Evolutionary conservation across 2,888 invertebrate species (phyloP).

Genomic region (Zonitis immaculata): DNA sequence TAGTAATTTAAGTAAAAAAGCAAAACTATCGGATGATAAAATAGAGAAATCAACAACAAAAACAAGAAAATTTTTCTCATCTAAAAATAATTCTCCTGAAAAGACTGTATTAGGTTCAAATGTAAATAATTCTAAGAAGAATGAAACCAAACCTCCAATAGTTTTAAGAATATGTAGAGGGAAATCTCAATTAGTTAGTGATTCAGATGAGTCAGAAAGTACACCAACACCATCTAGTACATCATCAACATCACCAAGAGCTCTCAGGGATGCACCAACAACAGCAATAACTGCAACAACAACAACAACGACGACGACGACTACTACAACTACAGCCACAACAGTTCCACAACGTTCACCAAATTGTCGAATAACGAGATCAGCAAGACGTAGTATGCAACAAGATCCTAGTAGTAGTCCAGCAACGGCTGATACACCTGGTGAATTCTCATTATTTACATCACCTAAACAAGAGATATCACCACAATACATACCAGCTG

Average conservation of each 20-base stretch:
- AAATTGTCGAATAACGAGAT: constrained; percentile 46
- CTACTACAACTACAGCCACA: constrained; percentile 33
- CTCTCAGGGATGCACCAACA: constrained; percentile 41
- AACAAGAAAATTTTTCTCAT: constrained; percentile 42
- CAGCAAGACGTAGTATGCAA: constrained; percentile 48
- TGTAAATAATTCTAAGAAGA: constrained; percentile 37
- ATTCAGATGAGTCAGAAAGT: constrained; percentile 47
- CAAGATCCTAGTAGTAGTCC: constrained; percentile 46
- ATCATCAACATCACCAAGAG: constrained; percentile 52
- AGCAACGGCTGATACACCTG: constrained; percentile 42
- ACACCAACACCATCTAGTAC: constrained; percentile 53
- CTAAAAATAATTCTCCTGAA: constrained; percentile 38
- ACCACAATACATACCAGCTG: constrained; percentile 49
- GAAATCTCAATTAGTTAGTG: constrained; percentile 53
- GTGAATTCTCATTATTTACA: constrained; percentile 41
- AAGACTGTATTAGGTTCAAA: constrained; percentile 42
- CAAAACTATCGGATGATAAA: constrained; percentile 15
- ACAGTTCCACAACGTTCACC: constrained; percentile 27
- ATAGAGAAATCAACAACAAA: constrained; percentile 16
- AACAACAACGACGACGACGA: constrained; percentile 50
- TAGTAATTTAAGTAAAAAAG: constrained; percentile 31
- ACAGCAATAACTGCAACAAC: constrained; percentile 47
- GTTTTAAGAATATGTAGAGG: constrained; percentile 83
- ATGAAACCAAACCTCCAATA: constrained; percentile 63
- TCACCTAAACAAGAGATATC: constrained; percentile 44